Percentiles rank a stretch among this genome's conserved stretches.
These are phyloP conservation scores for Macrophya annulata DNA, from an alignment of 2,888 invertebrate species.

Conservation along the genomic window DNA sequence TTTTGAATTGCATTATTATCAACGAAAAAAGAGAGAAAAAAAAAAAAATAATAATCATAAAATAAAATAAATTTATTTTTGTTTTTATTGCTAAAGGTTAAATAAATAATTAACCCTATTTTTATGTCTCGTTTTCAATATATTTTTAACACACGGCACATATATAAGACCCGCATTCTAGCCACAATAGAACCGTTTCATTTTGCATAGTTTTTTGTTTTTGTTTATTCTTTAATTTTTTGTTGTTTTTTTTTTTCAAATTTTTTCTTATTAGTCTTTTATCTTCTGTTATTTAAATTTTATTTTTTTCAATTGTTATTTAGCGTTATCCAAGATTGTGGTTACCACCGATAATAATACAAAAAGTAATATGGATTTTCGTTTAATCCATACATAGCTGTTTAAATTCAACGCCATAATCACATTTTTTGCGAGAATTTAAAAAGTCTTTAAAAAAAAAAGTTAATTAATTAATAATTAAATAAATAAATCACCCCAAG, in stretches of 20 bases:
- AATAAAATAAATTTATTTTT: neutral
- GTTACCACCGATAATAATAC: neutral
- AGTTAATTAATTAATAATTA: too few relatives aligned
- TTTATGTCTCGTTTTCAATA: neutral
- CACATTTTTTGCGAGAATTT: neutral
- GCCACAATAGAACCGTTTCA: slow-evolving; percentile 45
- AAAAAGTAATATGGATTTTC: neutral
- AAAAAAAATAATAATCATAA: too few relatives aligned
- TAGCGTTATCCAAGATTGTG: slow-evolving; percentile 25
- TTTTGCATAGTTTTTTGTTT: slow-evolving; percentile 58
- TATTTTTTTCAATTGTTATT: neutral
- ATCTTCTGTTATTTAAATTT: neutral
- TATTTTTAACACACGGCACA: slow-evolving; percentile 28
- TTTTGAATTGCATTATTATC: neutral
- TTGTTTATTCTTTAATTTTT: slow-evolving; percentile 44
- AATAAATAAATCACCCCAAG: too few relatives aligned
- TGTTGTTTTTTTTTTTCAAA: slow-evolving; percentile 56
- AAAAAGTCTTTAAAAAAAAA: neutral
- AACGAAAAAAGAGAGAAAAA: neutral
- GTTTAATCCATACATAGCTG: neutral
- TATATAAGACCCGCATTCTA: slow-evolving; percentile 23
- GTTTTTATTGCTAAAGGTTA: neutral
- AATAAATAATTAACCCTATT: neutral
- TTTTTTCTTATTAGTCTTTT: slow-evolving; percentile 48
- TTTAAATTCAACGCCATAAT: neutral